Percentiles rank a stretch among this genome's conserved stretches.
Evolutionary conservation across 2,888 invertebrate genomes (phyloP).

Genomic region (Elaeidobius kamerunicus): DNA sequence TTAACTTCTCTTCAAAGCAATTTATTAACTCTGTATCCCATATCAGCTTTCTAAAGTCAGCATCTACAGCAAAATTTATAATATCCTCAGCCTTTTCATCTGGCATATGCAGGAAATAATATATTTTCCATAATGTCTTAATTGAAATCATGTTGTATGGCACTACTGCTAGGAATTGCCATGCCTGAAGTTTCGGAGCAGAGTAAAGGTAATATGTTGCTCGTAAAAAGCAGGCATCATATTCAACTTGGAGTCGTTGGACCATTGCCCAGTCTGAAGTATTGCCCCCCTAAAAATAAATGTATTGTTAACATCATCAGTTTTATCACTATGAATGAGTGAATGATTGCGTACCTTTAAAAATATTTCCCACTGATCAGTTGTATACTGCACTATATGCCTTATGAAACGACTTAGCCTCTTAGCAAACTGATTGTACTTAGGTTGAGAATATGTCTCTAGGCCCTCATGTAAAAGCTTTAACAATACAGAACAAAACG

Average conservation of each 20-base stretch:
- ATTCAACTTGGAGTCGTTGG: conserved; percentile 64
- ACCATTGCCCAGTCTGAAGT: conserved; percentile 52
- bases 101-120: conserved; percentile 59
- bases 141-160: conserved; percentile 63
- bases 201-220: conserved; percentile 68
- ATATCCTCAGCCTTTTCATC: conserved; percentile 49
- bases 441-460: conserved; percentile 60
- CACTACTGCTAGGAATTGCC: conserved; percentile 78
- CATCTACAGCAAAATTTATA: conserved; percentile 38
- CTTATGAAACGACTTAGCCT: conserved; percentile 64
- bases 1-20: conserved; percentile 63
- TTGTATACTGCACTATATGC: conserved; percentile 69
- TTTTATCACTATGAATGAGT: conserved; percentile 1
- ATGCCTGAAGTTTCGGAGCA: conserved; percentile 69
- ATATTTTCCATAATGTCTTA: conserved; percentile 63
- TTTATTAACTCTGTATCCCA: conserved; percentile 51
- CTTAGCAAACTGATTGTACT: conserved; percentile 69
- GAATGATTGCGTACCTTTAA: conserved; percentile 29
- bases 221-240: conserved; percentile 68
- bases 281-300: conserved; percentile 39
- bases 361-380: conserved; percentile 66
- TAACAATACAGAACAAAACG: conserved; percentile 65
- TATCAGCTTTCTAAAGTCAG: conserved; percentile 52
- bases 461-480: conserved; percentile 64
- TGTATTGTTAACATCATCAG: not conserved